These are phyloP conservation scores for Naja naja DNA, from an alignment of 2,113 vertebrate species.

Conservation along the genomic window DNA sequence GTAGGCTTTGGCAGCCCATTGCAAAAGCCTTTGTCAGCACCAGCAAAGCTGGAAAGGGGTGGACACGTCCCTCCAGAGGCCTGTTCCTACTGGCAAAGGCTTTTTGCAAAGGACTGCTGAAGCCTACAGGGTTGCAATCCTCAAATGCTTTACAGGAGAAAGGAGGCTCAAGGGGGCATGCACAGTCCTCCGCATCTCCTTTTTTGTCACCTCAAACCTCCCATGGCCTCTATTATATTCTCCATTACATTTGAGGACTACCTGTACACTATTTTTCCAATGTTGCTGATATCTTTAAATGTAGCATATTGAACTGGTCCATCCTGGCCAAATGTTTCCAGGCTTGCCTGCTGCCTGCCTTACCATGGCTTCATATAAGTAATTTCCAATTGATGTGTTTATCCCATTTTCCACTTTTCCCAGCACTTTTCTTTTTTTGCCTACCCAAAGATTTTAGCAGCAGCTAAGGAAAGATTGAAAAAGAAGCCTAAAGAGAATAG, in stretches of 20 bases:
- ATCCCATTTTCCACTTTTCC: background rate
- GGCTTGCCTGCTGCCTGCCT: background rate
- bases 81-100: too few relatives aligned
- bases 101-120: too few relatives aligned
- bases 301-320: background rate
- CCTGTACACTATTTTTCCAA: background rate
- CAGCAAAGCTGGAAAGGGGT: too few relatives aligned
- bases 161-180: too few relatives aligned
- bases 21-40: too few relatives aligned
- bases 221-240: too few relatives aligned
- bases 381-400: background rate
- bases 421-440: background rate
- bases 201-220: too few relatives aligned
- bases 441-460: background rate
- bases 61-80: too few relatives aligned
- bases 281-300: background rate
- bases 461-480: background rate
- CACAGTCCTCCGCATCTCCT: rapidly evolving
- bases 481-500: background rate
- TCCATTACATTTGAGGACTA: too few relatives aligned
- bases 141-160: too few relatives aligned
- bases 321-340: background rate
- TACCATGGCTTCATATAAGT: background rate
- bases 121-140: too few relatives aligned
- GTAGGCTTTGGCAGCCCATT: too few relatives aligned